These are phyloP conservation scores for Mormyrus iriodes DNA, from an alignment of 2,113 vertebrate genomes.

Conservation along the genomic window DNA sequence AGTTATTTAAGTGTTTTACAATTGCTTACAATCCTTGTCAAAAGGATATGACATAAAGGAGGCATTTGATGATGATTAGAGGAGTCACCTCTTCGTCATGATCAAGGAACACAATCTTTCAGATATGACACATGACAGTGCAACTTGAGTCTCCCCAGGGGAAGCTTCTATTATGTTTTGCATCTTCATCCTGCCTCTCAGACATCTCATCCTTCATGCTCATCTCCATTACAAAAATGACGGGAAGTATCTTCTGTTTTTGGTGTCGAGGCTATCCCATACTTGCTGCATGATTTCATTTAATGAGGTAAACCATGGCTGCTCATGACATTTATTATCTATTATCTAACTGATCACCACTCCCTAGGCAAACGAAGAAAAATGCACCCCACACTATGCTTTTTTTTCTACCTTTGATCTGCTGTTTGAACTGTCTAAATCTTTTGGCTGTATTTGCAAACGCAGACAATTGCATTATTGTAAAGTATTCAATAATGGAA, in stretches of 20 bases:
- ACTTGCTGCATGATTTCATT: not conserved
- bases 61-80: not conserved
- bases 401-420: not conserved
- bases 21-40: not conserved
- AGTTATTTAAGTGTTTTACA: not conserved
- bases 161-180: conserved; percentile 18
- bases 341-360: not conserved
- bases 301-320: not conserved
- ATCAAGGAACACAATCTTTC: not conserved
- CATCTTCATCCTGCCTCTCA: not conserved
- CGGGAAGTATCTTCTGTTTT: not conserved
- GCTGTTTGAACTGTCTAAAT: not conserved
- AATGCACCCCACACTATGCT: not conserved
- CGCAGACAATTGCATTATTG: not conserved
- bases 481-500: not conserved
- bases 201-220: conserved; percentile 14
- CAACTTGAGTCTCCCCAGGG: not conserved
- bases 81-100: not conserved
- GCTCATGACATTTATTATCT: not conserved
- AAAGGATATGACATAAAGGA: not conserved
- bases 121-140: conserved; percentile 19
- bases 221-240: not conserved
- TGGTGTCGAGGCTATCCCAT: not conserved
- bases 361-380: not conserved
- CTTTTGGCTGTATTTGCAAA: not conserved